Base-by-base conservation (phyloP, 2,113 vertebrate species). In the Cryptotis parvus region DNA sequence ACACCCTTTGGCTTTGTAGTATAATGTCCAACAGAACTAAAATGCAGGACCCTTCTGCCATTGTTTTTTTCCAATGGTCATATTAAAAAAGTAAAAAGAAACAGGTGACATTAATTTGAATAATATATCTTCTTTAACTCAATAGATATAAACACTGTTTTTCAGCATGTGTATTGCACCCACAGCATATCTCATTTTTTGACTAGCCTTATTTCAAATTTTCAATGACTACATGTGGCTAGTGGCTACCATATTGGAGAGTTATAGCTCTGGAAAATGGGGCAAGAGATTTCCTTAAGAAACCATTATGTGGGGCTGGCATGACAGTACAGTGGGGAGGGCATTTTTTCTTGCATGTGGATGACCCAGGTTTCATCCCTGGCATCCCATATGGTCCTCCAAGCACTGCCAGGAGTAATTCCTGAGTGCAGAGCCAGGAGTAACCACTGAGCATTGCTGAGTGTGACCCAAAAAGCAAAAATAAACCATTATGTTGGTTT, bases 51-150 rank as follows among this genome's bases (percentile, higher is more conserved):
- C 55, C 4, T 41, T 1, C n/a, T n/a, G 41, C 15, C 37, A 18
- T 75, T 43, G 12, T 74, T 73, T 15, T 24, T 70, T 84, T 55
- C 69, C 45, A 55, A 18, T 52, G 61, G 26, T n/a, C 8, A 70
- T 9, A 68, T 66, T 55, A 61, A 35, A 73, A 83, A 87, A 66
- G 3, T n/a, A 72, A 92, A 90, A 87, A 87, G 33, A 43, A 68
- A 77, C 12, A 63, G 55, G 31, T n/a, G 78, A 74, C 66, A 79
- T 89, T 74, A 75, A 35, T 66, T 65, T 91, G 55, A 79, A 61
- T 15, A 26, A 66, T 84, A 58, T 11, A 80, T 87, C 85, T 83
- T 65, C 72, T 61, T 92, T 81, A 72, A 75, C 24, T 88, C 33
- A 87, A 4, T 26, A 80, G 49, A 73, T 12, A 24, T 12, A 43